Percentiles rank a stretch among this genome's conserved stretches.
phyloP scores from a whole-genome alignment of 2,797 vertebrate genomes.

The Ctenopoma multispine region DNA sequence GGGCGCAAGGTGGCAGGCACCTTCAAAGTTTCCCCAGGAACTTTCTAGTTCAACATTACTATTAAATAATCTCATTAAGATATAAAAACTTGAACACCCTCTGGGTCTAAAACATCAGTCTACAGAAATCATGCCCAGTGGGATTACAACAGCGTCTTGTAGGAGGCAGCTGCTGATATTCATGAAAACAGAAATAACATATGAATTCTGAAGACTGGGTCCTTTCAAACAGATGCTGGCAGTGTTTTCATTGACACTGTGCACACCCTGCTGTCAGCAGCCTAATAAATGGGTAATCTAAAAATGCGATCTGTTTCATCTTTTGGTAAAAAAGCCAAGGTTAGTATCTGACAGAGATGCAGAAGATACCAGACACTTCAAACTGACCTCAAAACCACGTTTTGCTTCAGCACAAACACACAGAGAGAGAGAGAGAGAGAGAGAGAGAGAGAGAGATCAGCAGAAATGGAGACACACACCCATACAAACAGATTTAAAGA shows the following conservation, averaged over 20 bases:
- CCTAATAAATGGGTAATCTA: conserved; percentile 50
- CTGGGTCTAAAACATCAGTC: background rate
- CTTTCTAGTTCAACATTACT: background rate
- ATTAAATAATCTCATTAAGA: conserved; percentile 17
- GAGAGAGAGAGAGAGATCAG: background rate
- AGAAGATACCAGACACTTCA: conserved; percentile 59
- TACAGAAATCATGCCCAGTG: background rate
- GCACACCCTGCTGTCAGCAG: conserved; percentile 47
- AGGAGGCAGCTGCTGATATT: conserved; percentile 12
- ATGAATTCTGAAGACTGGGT: conserved; percentile 17
- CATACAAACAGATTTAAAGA: conserved; percentile 44
- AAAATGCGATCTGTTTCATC: conserved; percentile 50
- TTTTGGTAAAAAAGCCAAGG: conserved; percentile 38
- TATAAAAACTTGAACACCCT: background rate
- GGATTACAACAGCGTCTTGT: conserved; percentile 10
- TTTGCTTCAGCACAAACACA: conserved; percentile 21
- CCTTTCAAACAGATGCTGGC: conserved; percentile 52
- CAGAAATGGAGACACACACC: conserved; percentile 30
- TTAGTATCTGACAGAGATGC: conserved; percentile 29
- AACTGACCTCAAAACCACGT: conserved; percentile 59
- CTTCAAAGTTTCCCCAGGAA: too few species aligned
- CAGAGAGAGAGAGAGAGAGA: background rate
- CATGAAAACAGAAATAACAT: conserved; percentile 27
- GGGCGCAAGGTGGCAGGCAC: too few species aligned
- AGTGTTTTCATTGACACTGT: conserved; percentile 50